Conservation (phyloP, 2,113 vertebrate genomes). For the Lethenteron reissneri region DNA sequence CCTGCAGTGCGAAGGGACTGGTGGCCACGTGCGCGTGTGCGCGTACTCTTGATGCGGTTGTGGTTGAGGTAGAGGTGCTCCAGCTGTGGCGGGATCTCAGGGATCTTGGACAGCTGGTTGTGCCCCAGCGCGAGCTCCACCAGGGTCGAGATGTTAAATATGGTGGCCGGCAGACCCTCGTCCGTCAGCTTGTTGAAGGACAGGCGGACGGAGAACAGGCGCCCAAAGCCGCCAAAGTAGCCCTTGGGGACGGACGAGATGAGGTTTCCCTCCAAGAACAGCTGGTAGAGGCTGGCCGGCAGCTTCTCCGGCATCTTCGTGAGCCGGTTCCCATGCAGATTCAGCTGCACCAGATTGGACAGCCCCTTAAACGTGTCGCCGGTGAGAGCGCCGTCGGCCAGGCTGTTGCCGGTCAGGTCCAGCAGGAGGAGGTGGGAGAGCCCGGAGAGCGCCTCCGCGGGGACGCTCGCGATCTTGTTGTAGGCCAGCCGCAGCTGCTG, state of each 20-base stretch:
- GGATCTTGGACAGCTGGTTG: slow-evolving; percentile 58
- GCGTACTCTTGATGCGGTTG: slow-evolving; percentile 74
- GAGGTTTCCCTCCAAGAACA: slow-evolving; percentile 73
- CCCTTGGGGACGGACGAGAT: slow-evolving; percentile 61
- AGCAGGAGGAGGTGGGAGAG: slow-evolving; percentile 58
- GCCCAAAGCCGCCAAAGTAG: slow-evolving; percentile 55
- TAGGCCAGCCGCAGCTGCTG: slow-evolving; percentile 68
- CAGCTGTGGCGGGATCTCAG: slow-evolving; percentile 44
- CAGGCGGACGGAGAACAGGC: slow-evolving; percentile 64
- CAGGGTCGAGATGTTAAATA: slow-evolving; percentile 69
- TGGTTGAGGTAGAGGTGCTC: slow-evolving; percentile 86
- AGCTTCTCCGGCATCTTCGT: slow-evolving; percentile 63
- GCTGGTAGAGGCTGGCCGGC: slow-evolving; percentile 47
- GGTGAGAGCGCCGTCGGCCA: slow-evolving; percentile 51
- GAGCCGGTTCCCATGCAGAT: slow-evolving; percentile 63
- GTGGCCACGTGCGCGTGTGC: too few species aligned
- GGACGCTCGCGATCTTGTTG: slow-evolving; percentile 69
- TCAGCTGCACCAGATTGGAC: slow-evolving; percentile 74
- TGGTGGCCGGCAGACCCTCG: slow-evolving; percentile 53
- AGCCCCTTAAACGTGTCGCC: slow-evolving; percentile 67
- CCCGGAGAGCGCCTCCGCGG: slow-evolving; percentile 45
- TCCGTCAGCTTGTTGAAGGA: slow-evolving; percentile 79
- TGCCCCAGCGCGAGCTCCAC: slow-evolving; percentile 74
- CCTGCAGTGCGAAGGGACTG: too few species aligned
- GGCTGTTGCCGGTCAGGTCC: slow-evolving; percentile 69